Evolutionary conservation across 2,113 vertebrate genomes (phyloP).

Genomic region (Paratilapia polleni): DNA sequence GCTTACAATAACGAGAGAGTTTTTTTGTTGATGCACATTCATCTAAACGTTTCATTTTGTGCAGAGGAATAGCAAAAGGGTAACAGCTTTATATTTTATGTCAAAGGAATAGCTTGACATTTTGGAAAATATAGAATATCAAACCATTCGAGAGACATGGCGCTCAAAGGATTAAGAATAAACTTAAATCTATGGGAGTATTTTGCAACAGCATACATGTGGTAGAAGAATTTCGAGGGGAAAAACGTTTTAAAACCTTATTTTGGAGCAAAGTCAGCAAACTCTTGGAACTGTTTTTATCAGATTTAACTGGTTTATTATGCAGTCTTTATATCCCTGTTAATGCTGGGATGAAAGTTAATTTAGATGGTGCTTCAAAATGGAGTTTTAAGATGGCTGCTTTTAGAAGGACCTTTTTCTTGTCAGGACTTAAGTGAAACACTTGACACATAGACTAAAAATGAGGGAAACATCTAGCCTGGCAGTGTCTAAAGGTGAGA

Average conservation of each 20-base stretch:
- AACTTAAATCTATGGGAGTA: background rate
- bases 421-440: background rate
- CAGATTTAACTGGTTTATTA: background rate
- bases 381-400: background rate
- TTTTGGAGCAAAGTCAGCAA: background rate
- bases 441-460: background rate
- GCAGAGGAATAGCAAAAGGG: background rate
- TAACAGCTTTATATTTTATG: background rate
- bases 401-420: background rate
- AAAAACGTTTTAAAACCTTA: too few species aligned
- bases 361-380: background rate
- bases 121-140: background rate
- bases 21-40: background rate
- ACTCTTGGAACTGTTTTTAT: background rate
- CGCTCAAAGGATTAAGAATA: background rate
- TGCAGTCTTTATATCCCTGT: background rate
- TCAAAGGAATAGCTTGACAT: conserved; percentile 9
- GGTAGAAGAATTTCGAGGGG: background rate
- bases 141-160: background rate
- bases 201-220: background rate
- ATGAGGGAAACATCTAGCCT: background rate
- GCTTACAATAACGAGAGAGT: conserved; percentile 32
- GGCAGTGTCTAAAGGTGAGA: background rate
- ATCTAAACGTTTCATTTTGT: background rate
- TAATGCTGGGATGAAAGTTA: background rate